Conservation (phyloP, 92 coral and sea anemone genomes). For the Zoanthus gigantus region DNA sequence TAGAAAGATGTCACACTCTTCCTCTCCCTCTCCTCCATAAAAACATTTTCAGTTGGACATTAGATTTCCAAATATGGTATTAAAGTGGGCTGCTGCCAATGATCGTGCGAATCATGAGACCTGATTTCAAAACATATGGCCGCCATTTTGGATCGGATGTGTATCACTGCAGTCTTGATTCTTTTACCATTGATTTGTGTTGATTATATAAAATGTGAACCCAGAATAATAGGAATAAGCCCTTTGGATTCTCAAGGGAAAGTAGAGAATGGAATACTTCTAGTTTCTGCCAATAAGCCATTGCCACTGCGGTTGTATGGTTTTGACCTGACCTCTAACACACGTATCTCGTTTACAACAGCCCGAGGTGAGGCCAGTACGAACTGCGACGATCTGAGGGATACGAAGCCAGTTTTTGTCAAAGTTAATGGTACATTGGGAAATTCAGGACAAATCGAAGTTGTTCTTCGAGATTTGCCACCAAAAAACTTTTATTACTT, state of each 20-base stretch:
- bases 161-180: slow-evolving; percentile 50
- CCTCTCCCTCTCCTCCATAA: too few species aligned
- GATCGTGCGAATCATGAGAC: background rate
- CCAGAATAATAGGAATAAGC: slow-evolving; percentile 74
- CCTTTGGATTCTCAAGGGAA: slow-evolving; percentile 77
- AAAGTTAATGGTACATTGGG: slow-evolving; percentile 50
- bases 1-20: too few species aligned
- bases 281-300: slow-evolving; percentile 57
- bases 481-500: slow-evolving; percentile 63
- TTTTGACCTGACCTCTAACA: slow-evolving; percentile 55
- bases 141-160: slow-evolving; percentile 66
- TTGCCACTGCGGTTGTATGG: slow-evolving; percentile 76
- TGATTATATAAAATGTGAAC: slow-evolving; percentile 70
- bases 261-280: slow-evolving; percentile 71
- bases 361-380: slow-evolving; percentile 54
- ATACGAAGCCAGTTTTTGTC: slow-evolving; percentile 58
- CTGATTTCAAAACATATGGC: slow-evolving; percentile 68
- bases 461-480: slow-evolving; percentile 40
- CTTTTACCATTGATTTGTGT: slow-evolving; percentile 37
- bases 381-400: slow-evolving; percentile 71
- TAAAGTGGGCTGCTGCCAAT: background rate
- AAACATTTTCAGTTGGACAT: background rate
- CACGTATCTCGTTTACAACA: slow-evolving; percentile 80
- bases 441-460: slow-evolving; percentile 63
- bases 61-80: background rate